Evolutionary conservation across 2,113 vertebrate species (phyloP), one percentile per base, ranked within the genome.

Genomic region (Oceanodroma tethys): DNA sequence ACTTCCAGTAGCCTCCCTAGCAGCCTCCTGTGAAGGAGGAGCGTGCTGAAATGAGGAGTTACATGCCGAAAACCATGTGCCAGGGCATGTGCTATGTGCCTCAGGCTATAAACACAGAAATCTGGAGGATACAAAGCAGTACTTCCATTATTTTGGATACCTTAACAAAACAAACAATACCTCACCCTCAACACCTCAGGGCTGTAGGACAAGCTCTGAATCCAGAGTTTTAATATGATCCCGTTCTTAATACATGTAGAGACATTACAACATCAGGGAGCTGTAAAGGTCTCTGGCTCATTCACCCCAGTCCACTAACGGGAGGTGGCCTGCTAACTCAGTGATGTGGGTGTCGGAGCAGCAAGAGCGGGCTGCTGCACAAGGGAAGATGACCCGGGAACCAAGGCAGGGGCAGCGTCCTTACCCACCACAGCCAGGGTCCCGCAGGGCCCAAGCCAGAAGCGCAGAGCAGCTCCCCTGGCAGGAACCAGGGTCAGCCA

Each of bases 391-490:
- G 3, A 66, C 34, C 32, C 3, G 2, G 53, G 40, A 85, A 16
- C 26, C 40, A 52, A 70, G 30, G 23, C 34, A 82, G 50, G 16
- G 8, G 12, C 34, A 86, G 67, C 6, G 5, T 32, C 81, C 45
- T 56, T 6, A 70, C 16, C 53, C 71, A 27, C 0, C 1, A 62
- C 79, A 66, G 30, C 11, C 83, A 32, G 0, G 0, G 16, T 63
- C 13, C 73, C 0, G 0, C 55, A 65, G 7, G 27, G 74, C 53
- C 25, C 43, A 45, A 15, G 59, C 10, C 53, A 74, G 73, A 38
- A 42, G 42, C 1, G 0, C 42, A 18, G 76, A 83, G 60, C 53
- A 80, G 48, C 36, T 56, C 36, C 21, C 8, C 52, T 43, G 40
- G 71, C 36, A 79, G 30, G 48, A 63, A 52, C 30, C 16, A 52